A percentile compares a stretch with the other conserved stretches of the same genome.
phyloP scores from a whole-genome alignment of 2,797 vertebrate genomes.

The Falco columbarius region DNA sequence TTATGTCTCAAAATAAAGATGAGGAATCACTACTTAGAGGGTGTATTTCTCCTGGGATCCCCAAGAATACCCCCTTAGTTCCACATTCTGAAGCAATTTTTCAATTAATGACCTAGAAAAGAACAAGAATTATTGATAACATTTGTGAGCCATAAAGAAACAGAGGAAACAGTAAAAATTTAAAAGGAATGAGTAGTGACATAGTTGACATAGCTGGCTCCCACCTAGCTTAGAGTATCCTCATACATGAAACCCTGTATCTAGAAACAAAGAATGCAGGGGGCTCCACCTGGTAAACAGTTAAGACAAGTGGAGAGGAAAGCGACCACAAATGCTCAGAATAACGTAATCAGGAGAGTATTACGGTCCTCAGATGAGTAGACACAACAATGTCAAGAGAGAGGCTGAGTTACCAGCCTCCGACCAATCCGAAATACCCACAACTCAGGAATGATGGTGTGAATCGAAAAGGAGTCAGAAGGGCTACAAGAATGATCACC shows the following conservation, averaged over 20 bases:
- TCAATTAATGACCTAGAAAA: background rate
- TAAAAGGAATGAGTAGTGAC: background rate
- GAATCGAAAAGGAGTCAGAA: background rate
- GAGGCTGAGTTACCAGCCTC: background rate
- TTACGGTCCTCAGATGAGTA: background rate
- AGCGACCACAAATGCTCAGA: background rate
- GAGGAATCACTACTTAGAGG: background rate
- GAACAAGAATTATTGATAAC: background rate
- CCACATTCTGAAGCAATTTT: background rate
- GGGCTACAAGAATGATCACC: background rate
- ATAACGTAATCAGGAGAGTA: background rate
- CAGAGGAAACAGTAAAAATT: background rate
- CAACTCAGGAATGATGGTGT: background rate
- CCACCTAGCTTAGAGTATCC: background rate
- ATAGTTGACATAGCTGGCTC: fast-evolving
- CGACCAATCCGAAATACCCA: background rate
- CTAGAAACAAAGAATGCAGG: background rate
- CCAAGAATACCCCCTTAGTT: background rate
- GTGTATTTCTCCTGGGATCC: background rate
- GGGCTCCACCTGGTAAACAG: background rate
- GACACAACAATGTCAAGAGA: background rate
- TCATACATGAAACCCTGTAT: background rate
- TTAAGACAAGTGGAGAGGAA: background rate
- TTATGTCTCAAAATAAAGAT: background rate
- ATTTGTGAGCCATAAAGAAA: background rate